Conservation (phyloP, 2,888 invertebrate genomes). For the Tanypteryx hageni region DNA sequence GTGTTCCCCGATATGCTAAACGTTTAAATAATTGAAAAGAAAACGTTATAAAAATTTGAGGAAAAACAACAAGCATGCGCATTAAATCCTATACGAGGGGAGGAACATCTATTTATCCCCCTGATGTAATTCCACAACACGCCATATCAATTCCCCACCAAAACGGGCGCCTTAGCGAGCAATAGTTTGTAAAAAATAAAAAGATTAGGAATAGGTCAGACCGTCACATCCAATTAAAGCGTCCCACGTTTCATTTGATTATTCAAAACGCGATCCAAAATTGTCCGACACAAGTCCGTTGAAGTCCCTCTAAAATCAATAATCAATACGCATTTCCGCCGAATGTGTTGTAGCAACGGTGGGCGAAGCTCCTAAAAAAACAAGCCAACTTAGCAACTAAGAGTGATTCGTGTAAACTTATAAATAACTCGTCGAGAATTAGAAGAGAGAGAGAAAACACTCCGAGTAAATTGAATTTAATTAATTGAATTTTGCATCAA, state of each 20-base stretch:
- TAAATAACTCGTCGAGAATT: no score
- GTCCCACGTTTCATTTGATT: slow-evolving; percentile 1
- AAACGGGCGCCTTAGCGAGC: not conserved
- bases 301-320: slow-evolving; percentile 16
- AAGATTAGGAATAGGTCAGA: not conserved
- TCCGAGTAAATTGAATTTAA: no score
- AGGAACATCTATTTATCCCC: not conserved
- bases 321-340: slow-evolving; percentile 18
- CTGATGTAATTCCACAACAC: no score
- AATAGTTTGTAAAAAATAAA: not conserved
- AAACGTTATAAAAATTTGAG: not conserved
- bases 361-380: not conserved
- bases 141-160: no score
- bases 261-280: slow-evolving; percentile 22
- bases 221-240: not conserved
- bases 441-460: no score
- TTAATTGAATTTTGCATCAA: no score
- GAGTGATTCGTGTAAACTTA: not conserved
- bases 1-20: no score
- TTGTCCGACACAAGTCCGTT: not conserved
- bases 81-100: not conserved
- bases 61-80: not conserved
- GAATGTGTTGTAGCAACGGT: slow-evolving; percentile 1
- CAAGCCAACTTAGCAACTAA: not conserved
- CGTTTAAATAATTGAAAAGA: not conserved